Evolutionary conservation across 2,113 vertebrate genomes (phyloP).

Genomic region (Mixornis gularis): DNA sequence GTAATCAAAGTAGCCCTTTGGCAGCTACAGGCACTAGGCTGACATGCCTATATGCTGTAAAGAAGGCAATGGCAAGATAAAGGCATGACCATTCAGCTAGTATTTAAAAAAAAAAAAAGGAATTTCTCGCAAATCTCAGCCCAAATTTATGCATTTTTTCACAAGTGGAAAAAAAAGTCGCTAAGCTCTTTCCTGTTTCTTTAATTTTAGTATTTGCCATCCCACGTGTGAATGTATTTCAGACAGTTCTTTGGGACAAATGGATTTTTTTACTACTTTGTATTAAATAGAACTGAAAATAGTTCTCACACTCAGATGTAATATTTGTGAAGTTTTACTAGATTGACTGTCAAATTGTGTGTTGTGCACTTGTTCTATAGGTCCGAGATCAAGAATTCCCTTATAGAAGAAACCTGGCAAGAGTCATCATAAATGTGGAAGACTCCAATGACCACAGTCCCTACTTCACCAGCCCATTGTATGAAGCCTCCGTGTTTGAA

Average conservation of each 20-base stretch:
- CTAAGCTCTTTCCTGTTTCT: not conserved
- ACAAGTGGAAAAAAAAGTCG: not conserved
- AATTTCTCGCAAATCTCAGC: not conserved
- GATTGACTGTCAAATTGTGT: not conserved
- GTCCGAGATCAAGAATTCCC: slow-evolving; percentile 97
- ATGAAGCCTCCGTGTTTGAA: slow-evolving; percentile 90
- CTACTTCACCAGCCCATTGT: slow-evolving; percentile 87
- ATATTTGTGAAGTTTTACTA: not conserved
- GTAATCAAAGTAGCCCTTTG: not conserved
- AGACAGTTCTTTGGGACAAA: not conserved
- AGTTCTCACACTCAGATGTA: not conserved
- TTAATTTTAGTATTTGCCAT: not conserved
- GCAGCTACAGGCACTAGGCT: not conserved
- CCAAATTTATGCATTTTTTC: not conserved
- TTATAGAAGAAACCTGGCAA: slow-evolving; percentile 88
- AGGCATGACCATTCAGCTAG: not conserved
- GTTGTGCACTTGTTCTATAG: slow-evolving; percentile 62
- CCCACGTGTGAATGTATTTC: not conserved
- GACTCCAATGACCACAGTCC: slow-evolving; percentile 95
- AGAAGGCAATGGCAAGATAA: not conserved
- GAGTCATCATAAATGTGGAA: slow-evolving; percentile 89
- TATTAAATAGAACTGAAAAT: not conserved
- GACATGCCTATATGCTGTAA: not conserved
- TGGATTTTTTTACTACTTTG: not conserved
- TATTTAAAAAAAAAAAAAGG: not conserved